A percentile compares a stretch with the other conserved stretches of the same genome.
Conservation (phyloP, 2,797 vertebrate species). For the Chelon labrosus region DNA sequence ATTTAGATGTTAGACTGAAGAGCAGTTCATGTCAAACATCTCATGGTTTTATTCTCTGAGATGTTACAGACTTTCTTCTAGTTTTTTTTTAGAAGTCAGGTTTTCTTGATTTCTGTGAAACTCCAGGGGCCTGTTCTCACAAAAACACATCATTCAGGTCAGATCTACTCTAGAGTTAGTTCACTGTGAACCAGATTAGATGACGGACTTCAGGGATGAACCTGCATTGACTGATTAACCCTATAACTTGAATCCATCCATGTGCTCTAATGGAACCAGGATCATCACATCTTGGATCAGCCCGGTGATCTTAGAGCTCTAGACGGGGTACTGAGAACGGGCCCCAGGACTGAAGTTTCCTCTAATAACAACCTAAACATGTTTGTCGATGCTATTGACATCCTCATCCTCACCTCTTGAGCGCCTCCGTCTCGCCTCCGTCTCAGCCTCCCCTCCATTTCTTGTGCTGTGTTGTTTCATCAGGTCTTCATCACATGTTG, state of each 20-base stretch:
- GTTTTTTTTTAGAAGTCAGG: constrained; percentile 29
- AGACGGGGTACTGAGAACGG: no score
- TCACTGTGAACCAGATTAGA: no score
- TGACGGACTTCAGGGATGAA: no score
- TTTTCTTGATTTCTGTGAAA: constrained; percentile 69
- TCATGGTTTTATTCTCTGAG: neutral
- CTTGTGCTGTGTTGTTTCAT: constrained; percentile 4
- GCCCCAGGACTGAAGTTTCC: neutral
- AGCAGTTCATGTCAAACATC: neutral
- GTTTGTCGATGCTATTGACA: constrained; percentile 31
- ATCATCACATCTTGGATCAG: no score
- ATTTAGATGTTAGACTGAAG: constrained; percentile 1
- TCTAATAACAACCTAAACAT: constrained; percentile 43
- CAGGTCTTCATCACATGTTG: neutral
- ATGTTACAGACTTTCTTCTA: neutral
- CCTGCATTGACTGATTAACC: no score
- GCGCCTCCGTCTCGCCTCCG: constrained; percentile 12
- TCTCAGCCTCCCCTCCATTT: constrained; percentile 31
- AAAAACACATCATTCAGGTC: no score
- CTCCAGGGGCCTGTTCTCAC: constrained; percentile 30
- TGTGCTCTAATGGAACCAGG: no score
- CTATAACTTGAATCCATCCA: no score
- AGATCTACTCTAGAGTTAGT: no score
- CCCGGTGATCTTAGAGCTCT: no score
- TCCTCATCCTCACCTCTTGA: constrained; percentile 51